Evolutionary conservation across 2,888 invertebrate species (phyloP).

Genomic region (Idaea aversata): DNA sequence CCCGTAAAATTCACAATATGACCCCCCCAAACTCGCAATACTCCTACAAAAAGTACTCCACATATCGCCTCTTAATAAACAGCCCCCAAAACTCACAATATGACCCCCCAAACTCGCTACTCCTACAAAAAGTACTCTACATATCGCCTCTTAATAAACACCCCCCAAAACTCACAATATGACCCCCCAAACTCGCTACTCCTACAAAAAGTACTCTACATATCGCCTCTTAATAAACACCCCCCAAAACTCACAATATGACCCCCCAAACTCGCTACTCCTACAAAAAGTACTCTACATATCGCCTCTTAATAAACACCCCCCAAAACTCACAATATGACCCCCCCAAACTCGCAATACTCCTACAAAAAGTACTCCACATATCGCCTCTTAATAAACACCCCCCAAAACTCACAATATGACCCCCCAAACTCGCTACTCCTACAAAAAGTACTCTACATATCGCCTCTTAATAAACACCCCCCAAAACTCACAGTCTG

Average conservation of each 20-base stretch:
- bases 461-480: not conserved
- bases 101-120: not conserved
- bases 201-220: too few relatives aligned
- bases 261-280: too few relatives aligned
- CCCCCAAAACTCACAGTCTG: not conserved
- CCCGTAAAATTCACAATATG: too few relatives aligned
- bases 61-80: too few relatives aligned
- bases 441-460: not conserved
- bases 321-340: too few relatives aligned
- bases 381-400: not conserved
- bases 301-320: too few relatives aligned
- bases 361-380: too few relatives aligned
- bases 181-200: not conserved
- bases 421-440: not conserved
- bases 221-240: constrained; percentile 8
- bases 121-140: not conserved
- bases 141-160: not conserved
- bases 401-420: not conserved
- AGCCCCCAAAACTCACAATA: not conserved
- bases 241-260: too few relatives aligned
- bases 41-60: too few relatives aligned
- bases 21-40: too few relatives aligned
- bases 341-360: too few relatives aligned
- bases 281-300: too few relatives aligned
- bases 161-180: not conserved